Conservation (phyloP, 30 jellyfish, hydroid and myxozoan species). For the Chironex yamaguchii region DNA sequence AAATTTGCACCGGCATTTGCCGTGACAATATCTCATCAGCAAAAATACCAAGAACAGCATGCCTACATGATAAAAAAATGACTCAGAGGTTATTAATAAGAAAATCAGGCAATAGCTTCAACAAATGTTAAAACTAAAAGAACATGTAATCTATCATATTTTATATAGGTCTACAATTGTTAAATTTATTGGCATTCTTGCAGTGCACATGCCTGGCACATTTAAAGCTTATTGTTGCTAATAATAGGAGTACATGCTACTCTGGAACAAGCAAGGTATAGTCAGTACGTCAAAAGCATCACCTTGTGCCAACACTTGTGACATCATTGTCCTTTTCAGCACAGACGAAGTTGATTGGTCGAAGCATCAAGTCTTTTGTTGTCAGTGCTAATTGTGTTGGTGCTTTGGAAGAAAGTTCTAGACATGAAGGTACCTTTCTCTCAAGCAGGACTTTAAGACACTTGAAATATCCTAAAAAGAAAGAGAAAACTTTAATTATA, state of each 20-base stretch:
- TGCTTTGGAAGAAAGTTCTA: conserved; percentile 80
- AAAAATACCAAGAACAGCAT: conserved; percentile 38
- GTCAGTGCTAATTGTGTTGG: conserved; percentile 94
- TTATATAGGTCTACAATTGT: too few relatives aligned
- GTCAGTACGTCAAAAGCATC: too few relatives aligned
- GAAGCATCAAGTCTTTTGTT: conserved; percentile 57
- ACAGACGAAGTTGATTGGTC: conserved; percentile 55
- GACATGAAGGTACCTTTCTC: conserved; percentile 79
- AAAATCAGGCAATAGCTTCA: not conserved
- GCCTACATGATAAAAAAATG: conserved; percentile 21
- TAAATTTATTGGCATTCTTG: too few relatives aligned
- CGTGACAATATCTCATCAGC: conserved; percentile 78
- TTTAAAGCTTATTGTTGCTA: too few relatives aligned
- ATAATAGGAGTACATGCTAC: too few relatives aligned
- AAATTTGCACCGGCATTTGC: conserved; percentile 84
- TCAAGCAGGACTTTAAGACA: conserved; percentile 56
- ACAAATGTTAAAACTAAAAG: too few relatives aligned
- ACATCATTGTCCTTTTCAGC: not conserved
- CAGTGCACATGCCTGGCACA: too few relatives aligned
- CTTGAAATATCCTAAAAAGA: conserved; percentile 69
- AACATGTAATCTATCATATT: too few relatives aligned
- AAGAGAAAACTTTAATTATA: not conserved
- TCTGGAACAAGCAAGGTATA: too few relatives aligned
- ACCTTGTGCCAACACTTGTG: too few relatives aligned
- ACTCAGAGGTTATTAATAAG: not conserved